Evolutionary conservation across 2,113 vertebrate genomes (phyloP).

Genomic region (Alosa alosa): DNA sequence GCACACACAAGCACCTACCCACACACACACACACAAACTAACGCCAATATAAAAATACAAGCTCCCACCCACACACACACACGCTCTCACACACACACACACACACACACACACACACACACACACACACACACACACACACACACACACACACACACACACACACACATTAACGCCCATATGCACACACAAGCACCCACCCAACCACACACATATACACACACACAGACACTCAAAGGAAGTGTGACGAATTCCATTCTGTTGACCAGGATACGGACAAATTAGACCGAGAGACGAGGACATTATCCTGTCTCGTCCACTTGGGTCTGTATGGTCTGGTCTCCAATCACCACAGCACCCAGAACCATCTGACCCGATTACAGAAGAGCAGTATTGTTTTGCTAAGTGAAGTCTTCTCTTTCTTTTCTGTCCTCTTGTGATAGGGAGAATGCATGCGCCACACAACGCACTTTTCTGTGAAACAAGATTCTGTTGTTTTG

Average conservation of each 20-base stretch:
- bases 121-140: neutral
- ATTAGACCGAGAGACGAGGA: neutral
- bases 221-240: slow-evolving; percentile 20
- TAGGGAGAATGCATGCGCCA: neutral
- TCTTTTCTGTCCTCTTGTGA: neutral
- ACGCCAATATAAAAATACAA: neutral
- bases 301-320: neutral
- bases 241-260: slow-evolving; percentile 40
- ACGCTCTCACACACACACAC: neutral
- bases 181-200: neutral
- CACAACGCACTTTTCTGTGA: neutral
- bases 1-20: neutral
- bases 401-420: neutral
- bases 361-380: neutral
- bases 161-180: neutral
- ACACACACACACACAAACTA: neutral
- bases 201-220: neutral
- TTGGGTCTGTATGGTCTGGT: neutral
- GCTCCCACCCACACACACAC: neutral
- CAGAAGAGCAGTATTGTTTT: neutral
- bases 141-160: neutral
- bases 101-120: neutral
- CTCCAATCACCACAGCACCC: neutral
- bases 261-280: slow-evolving; percentile 38
- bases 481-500: neutral